Evolutionary conservation across 2,888 invertebrate species (phyloP), one percentile per base, ranked within the genome.

Genomic region (Dermolepida albohirtum): DNA sequence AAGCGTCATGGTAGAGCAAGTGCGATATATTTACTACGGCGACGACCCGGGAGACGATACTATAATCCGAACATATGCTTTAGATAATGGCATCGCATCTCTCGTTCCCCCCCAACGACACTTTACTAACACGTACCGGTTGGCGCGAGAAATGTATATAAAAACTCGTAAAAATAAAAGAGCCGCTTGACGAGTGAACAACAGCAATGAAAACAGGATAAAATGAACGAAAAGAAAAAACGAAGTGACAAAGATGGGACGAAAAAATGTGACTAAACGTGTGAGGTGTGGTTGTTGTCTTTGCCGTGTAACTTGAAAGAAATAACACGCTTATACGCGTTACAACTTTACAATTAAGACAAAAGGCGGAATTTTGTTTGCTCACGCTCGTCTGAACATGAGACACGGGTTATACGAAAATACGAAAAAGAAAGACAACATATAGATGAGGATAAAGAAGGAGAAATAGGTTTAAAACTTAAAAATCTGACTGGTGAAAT

Each of bases 141-240:
- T 71, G 71, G 74, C 67, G 72, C 71, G 71, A 66, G 69, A 62
- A 52, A 71, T 69, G 69, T 64, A 69, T 70, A 72, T 34, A 72
- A 73, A 76, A 75, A 74, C 72, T 70, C 68, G 71, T 73, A 76
- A 73, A 70, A 74, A 73, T 69, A 68, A 71, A 66, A 70, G 68
- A 34, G 34, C 34, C 39, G 72, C 72, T 74, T 66, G 72, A 72
- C 71, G 68, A 71, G 72, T 34, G 34, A 34, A 34, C 34, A 75
- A 76, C 77, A 74, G 76, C 77, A 76, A 76, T 76, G 78, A 74
- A 77, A 78, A 77, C 76, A 78, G 75, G 78, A 78, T 79, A 75
- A 78, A 78, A 76, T 77, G 76, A 76, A 77, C 74, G 73, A 6
- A 34, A 34, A 34, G 1, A 7, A 34, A 34, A 6, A 34, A 34